Base-by-base conservation (phyloP, 1,140 invertebrate species). In the Tetragonula clypearis region DNA sequence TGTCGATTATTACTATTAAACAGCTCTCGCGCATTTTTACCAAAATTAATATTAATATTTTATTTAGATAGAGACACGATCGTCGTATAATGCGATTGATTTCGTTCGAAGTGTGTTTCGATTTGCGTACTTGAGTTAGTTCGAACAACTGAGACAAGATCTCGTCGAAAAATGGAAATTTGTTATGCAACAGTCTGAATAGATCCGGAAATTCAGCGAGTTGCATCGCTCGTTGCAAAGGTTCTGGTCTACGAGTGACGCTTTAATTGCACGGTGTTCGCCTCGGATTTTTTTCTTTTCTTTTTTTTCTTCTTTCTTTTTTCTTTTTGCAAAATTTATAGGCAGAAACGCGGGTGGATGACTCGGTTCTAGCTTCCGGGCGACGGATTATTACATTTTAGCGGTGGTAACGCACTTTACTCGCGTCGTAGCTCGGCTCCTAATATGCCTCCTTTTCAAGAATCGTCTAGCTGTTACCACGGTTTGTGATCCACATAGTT, bases 381-480 rank as follows among this genome's bases (percentile, higher is more conserved):
- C 68, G 56, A n/a, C 82, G 62, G 35, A 72, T 74, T 73, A n/a
- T 53, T 66, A 49, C 26, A 23, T 58, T 49, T 66, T 69, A 21
- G 68, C 78, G 80, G 72, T 86, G 77, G 87, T 69, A 80, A 84
- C 65, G 84, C 66, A 83, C 76, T 88, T 86, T 35, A 35, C 35
- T 86, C 85, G 69, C 60, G 69, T 30, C 30, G 68, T 60, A 30
- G 53, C 60, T 66, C 49, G 76, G 65, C 85, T 81, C 6, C 78
- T 90, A 91, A 91, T 88, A 86, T 49, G 86, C 83, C 90, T 86
- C 83, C 90, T 86, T 85, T 85, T 74, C 76, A 74, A 56, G 88
- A 92, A 92, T 92, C 90, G 85, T 85, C 60, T 94, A 95, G 94
- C 94, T 94, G 94, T 95, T 95, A 95, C 94, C 94, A 95, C 94